Evolutionary conservation across 2,888 invertebrate species (phyloP).

Genomic region (Lepidochrysops patricia): DNA sequence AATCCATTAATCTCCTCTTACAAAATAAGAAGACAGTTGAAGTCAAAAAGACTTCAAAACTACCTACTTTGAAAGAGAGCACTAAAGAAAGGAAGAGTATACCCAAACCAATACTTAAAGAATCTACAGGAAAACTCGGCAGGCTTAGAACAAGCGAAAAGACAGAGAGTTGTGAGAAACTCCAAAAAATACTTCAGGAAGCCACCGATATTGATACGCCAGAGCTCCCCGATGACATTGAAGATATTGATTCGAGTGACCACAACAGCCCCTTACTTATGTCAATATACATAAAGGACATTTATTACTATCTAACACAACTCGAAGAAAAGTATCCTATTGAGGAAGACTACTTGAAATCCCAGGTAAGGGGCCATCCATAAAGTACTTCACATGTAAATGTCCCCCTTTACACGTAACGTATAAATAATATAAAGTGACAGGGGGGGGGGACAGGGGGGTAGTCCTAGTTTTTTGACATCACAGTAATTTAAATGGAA

Average conservation of each 20-base stretch:
- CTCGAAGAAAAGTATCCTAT: constrained; percentile 83
- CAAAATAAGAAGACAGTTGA: constrained; percentile 41
- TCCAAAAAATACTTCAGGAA: constrained; percentile 20
- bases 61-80: constrained; percentile 40
- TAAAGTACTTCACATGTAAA: no score
- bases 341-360: constrained; percentile 77
- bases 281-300: constrained; percentile 90
- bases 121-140: constrained; percentile 49
- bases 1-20: constrained; percentile 33
- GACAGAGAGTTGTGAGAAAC: constrained; percentile 20
- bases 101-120: constrained; percentile 46
- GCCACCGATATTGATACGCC: constrained; percentile 23
- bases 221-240: constrained; percentile 59
- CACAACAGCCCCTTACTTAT: constrained; percentile 84
- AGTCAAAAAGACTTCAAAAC: constrained; percentile 37
- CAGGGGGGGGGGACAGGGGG: no score
- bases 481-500: no score
- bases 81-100: constrained; percentile 33
- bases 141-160: constrained; percentile 45
- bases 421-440: no score
- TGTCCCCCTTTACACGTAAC: no score
- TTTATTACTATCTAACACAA: constrained; percentile 86
- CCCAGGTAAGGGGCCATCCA: constrained; percentile 76
- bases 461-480: no score
- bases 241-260: constrained; percentile 85